Base-by-base conservation (phyloP, 2,888 invertebrate species). In the Drosophila lacicola region DNA sequence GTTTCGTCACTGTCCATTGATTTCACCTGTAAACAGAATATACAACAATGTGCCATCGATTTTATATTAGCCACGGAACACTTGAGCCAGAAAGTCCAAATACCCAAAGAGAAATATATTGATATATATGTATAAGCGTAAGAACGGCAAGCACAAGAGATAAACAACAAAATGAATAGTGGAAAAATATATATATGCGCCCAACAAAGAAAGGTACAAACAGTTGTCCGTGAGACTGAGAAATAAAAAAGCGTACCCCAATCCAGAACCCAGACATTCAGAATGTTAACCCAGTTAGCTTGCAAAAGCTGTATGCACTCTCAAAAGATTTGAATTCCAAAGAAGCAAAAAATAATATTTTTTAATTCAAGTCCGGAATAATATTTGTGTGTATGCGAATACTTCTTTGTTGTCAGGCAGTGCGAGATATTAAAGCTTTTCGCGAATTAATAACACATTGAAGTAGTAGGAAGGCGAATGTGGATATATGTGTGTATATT, bases 21-120 rank as follows among this genome's bases (percentile, higher is more conserved):
- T 71, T 71, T 62, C 49, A 61, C 42, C 44, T 70, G 51, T 13
- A 37, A 57, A 37, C 49, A 17, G 60, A 65, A 74, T 64, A 76
- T 83, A 84, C 84, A 83, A 84, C 87, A 84, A 82, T 84, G 74
- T 80, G 72, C 41, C 69, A 83, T 83, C 80, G 83, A 83, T 83
- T 83, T 87, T 83, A 64, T 80, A 83, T 83, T 83, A 83, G 82
- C 62, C 45, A 70, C 84, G 69, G 64, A 41, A 70, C 78, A 67
- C 78, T 74, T 78, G 73, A 81, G 77, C 75, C 60, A 65, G 47
- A 72, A 74, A 49, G 70, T 61, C 62, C 70, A 51, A 67, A 79
- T 65, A 61, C 53, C 44, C 53, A 60, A 51, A 60, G 63, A 65
- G 17, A 33, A 42, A 49, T 39, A 37, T 57, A 64, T 55, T 51